These are phyloP conservation scores for Bothrops jararaca DNA, from an alignment of 2,113 vertebrate genomes.

Conservation along the genomic window DNA sequence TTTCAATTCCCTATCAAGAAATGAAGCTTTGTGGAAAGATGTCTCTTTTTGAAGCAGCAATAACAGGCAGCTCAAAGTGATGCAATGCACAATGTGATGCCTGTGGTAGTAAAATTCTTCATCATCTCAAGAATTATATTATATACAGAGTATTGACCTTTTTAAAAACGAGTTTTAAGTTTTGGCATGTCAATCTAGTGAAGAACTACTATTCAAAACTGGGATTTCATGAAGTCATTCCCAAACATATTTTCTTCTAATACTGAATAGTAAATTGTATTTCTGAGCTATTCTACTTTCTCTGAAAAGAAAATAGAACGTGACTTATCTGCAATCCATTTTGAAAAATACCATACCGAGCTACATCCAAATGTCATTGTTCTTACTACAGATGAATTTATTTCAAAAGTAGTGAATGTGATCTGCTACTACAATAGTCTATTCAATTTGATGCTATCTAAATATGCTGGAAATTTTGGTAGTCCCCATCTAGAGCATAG, in stretches of 20 bases:
- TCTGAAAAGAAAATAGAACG: neutral
- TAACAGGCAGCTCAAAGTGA: neutral
- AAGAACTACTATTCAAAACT: neutral
- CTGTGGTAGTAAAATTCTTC: neutral
- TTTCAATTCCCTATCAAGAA: neutral
- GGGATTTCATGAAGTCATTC: neutral
- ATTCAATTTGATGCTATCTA: neutral
- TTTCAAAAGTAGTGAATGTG: neutral
- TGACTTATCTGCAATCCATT: neutral
- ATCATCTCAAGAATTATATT: neutral
- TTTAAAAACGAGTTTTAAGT: neutral
- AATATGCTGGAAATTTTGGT: neutral
- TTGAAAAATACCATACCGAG: neutral
- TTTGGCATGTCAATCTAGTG: neutral
- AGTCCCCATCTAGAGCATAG: neutral
- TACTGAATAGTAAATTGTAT: neutral
- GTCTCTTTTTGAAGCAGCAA: neutral
- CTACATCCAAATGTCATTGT: too few relatives aligned
- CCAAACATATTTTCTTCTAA: neutral
- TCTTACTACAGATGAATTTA: neutral
- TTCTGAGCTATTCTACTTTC: neutral
- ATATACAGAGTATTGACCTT: neutral
- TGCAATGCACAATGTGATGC: neutral
- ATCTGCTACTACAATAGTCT: neutral
- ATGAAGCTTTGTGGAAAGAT: neutral